A percentile compares a stretch with the other conserved stretches of the same genome.
These are phyloP conservation scores for Taxidea taxus DNA, from an alignment of 2,113 vertebrate species.

Conservation along the genomic window DNA sequence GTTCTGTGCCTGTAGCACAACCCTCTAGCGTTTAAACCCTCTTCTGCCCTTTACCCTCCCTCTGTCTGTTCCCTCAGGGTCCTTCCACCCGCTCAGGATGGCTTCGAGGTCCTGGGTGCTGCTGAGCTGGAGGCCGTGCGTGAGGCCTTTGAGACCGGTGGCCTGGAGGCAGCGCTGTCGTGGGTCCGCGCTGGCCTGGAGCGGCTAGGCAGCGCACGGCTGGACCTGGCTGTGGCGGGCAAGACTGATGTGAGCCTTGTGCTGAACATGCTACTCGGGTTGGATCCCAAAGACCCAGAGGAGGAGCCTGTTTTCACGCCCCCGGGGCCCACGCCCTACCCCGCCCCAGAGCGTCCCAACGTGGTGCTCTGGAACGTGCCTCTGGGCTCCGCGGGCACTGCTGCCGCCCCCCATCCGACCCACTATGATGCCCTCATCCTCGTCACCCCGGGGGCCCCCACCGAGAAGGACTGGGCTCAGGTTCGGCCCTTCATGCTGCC, in stretches of 20 bases:
- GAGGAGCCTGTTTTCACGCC: constrained; percentile 54
- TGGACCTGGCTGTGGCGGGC: constrained; percentile 74
- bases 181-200: constrained; percentile 78
- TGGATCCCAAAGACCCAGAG: constrained; percentile 65
- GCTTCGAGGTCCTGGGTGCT: constrained; percentile 77
- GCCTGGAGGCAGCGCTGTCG: constrained; percentile 75
- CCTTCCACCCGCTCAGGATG: constrained; percentile 69
- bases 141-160: constrained; percentile 77
- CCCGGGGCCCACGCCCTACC: constrained; percentile 55
- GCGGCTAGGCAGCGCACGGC: constrained; percentile 69
- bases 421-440: constrained; percentile 82
- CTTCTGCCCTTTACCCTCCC: background rate
- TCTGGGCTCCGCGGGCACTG: constrained; percentile 19
- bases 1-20: background rate
- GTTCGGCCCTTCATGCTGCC: constrained; percentile 68
- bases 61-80: constrained; percentile 42
- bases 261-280: constrained; percentile 76
- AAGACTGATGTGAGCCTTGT: constrained; percentile 61
- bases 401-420: background rate
- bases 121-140: constrained; percentile 78
- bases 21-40: fast-evolving
- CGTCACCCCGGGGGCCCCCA: constrained; percentile 71
- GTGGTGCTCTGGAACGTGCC: constrained; percentile 83
- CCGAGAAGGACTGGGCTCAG: constrained; percentile 66
- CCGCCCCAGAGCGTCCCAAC: constrained; percentile 77